Conservation (phyloP, 35 echinoderm and acorn worm genomes). For the Nesometra sesokonis region DNA sequence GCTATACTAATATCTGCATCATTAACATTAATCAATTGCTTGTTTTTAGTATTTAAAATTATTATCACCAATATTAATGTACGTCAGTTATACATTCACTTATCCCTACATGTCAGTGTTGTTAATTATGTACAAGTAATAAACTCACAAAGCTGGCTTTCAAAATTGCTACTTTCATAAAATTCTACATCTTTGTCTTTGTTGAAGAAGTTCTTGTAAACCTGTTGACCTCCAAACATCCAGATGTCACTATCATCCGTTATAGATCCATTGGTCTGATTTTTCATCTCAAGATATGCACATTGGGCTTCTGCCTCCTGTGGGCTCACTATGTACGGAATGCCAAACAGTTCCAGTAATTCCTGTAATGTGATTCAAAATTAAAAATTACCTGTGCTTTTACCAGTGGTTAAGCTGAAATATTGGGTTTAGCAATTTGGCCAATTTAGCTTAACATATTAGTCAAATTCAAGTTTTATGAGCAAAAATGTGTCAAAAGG, state of each 20-base stretch:
- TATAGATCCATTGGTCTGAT: constrained; percentile 70
- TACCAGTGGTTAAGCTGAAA: too few species aligned
- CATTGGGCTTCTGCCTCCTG: constrained; percentile 98
- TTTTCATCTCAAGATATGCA: constrained; percentile 59
- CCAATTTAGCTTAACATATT: too few species aligned
- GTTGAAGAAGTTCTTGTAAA: constrained; percentile 90
- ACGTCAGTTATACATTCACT: too few species aligned
- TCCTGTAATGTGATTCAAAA: constrained; percentile 36
- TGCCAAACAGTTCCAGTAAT: constrained; percentile 69
- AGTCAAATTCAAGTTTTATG: too few species aligned
- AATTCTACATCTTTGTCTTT: constrained; percentile 72
- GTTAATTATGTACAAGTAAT: too few species aligned
- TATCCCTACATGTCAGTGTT: too few species aligned
- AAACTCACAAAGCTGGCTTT: constrained; percentile 73
- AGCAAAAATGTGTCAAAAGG: too few species aligned
- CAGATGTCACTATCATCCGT: constrained; percentile 97
- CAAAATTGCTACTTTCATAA: constrained; percentile 40
- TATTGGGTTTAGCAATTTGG: too few species aligned
- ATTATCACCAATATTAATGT: too few species aligned
- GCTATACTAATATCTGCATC: background rate
- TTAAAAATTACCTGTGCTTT: too few species aligned
- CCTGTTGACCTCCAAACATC: constrained; percentile 75
- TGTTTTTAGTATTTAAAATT: too few species aligned
- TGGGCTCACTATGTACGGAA: constrained; percentile 85
- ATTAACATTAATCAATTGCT: too few species aligned